Conservation (phyloP, 1,140 invertebrate species). For the Paraescarpia echinospica region DNA sequence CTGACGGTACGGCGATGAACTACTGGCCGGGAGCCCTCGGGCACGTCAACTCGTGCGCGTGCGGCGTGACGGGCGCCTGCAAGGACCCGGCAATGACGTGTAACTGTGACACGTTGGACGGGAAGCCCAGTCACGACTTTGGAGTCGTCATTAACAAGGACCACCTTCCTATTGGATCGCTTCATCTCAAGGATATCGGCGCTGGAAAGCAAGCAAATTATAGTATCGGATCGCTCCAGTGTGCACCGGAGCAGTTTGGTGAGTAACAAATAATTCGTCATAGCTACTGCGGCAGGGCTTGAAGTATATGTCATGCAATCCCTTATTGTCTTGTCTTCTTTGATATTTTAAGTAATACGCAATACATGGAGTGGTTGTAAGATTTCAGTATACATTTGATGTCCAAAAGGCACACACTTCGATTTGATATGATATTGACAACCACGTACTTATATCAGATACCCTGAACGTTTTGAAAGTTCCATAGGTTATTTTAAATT, state of each 20-base stretch:
- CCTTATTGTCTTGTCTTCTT: not conserved
- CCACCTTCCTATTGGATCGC: not conserved
- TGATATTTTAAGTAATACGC: not conserved
- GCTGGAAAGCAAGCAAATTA: not conserved
- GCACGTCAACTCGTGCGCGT: not conserved
- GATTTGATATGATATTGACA: too few relatives aligned
- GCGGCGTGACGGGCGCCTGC: not conserved
- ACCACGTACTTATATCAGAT: too few relatives aligned
- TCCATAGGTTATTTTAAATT: too few relatives aligned
- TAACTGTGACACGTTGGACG: conserved; percentile 9
- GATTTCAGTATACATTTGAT: too few relatives aligned
- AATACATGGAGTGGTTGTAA: too few relatives aligned
- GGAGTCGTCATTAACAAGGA: conserved; percentile 8
- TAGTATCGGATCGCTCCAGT: not conserved
- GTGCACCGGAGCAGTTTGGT: conserved; percentile 14
- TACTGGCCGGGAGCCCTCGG: conserved; percentile 5
- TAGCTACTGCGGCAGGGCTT: not conserved
- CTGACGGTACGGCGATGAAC: not conserved
- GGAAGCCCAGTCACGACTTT: not conserved
- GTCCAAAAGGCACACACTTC: too few relatives aligned
- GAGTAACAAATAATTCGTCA: not conserved
- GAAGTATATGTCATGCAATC: not conserved
- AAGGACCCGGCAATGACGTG: not conserved
- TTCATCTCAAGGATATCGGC: not conserved
- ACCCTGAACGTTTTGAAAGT: too few relatives aligned